A percentile compares a stretch with the other conserved stretches of the same genome.
phyloP scores from a whole-genome alignment of 2,797 vertebrate genomes.

The Cirrhinus mrigala region DNA sequence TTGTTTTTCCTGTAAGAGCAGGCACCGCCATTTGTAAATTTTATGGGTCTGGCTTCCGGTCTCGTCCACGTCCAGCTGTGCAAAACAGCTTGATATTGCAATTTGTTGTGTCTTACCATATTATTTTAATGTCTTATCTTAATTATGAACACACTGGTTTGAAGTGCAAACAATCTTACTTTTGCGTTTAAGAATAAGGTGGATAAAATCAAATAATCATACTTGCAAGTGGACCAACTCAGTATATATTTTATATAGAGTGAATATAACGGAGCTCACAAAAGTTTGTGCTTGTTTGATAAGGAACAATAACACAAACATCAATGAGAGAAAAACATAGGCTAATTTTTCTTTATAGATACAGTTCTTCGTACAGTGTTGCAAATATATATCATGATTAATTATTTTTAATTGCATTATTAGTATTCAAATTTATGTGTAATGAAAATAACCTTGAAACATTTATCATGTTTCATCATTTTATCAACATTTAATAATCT shows the following conservation, averaged over 20 bases:
- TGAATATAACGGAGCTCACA: neutral
- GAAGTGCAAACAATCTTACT: too few relatives aligned
- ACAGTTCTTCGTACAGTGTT: neutral
- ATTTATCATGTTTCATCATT: neutral
- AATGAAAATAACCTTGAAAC: neutral
- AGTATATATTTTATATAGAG: neutral
- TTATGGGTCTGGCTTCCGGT: too few relatives aligned
- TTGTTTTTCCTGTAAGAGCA: too few relatives aligned
- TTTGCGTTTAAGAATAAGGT: too few relatives aligned
- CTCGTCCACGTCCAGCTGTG: too few relatives aligned
- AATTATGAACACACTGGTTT: too few relatives aligned
- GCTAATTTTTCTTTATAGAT: neutral
- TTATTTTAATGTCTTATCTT: too few relatives aligned
- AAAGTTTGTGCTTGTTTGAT: neutral
- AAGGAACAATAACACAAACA: constrained; percentile 5
- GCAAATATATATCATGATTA: neutral
- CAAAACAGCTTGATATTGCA: too few relatives aligned
- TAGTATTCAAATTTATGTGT: neutral
- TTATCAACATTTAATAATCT: neutral
- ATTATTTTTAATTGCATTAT: neutral
- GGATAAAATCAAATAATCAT: neutral
- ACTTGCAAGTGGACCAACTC: neutral
- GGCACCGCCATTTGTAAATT: too few relatives aligned
- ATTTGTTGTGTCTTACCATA: too few relatives aligned
- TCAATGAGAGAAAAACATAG: neutral